Base-by-base conservation (phyloP, 2,888 invertebrate genomes). In the Harpalus rufipes region DNA sequence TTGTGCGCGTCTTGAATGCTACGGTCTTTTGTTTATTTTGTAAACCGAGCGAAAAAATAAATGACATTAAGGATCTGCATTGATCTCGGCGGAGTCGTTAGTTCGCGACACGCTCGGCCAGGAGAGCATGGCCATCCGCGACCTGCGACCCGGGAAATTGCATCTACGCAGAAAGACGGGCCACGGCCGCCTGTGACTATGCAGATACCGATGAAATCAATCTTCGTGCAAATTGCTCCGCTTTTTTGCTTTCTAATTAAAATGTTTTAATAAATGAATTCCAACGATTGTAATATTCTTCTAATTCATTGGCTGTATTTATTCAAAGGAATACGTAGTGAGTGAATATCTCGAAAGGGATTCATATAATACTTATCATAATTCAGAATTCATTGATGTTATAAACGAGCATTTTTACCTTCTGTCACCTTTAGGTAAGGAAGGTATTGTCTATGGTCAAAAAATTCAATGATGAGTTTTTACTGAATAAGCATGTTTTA, bases 61-160 rank as follows among this genome's bases (percentile, higher is more conserved):
- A 81, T 56, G 58, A 81, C 61, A 41, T 83, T 76, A 83, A 83
- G 76, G 83, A 61, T 76, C 41, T 76, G 76, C 83, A 74, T 83
- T 74, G 83, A 83, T 83, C 83, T 83, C 83, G 7, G n/a, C n/a
- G 76, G 83, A 25, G 59, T 61, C 63, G 76, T 83, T 83, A 83
- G 32, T 59, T 83, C 63, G 41, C 61, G 82, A 72, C 72, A 83
- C 83, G 83, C 83, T 56, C 76, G 83, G 76, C 58, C 76, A 61
- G 41, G 74, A 76, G 61, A 83, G 39, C 83, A 72, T 78, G 78
- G 78, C 72, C 72, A 32, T 16, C 74, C 16, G n/a, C 44, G 74
- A 51, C 51, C 44, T 74, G 21, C 74, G 78, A 78, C 32, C 78
- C 78, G 81, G 32, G 81, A 81, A 81, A 81, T 81, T 81, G 81